phyloP scores from a whole-genome alignment of 2,113 vertebrate genomes.

The Pangasianodon gigas region DNA sequence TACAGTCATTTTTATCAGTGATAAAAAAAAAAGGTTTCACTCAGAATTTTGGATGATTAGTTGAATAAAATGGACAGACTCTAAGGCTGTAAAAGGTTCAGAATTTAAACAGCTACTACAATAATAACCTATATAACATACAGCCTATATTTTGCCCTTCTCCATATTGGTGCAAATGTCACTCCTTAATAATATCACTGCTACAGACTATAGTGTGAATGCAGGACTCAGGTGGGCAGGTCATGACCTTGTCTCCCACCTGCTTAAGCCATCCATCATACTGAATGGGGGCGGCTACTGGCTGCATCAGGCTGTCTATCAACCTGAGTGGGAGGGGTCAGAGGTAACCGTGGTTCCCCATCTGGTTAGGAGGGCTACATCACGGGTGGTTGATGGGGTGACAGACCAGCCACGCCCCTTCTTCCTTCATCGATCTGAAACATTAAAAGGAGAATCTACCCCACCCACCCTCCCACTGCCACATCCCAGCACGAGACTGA shows the following conservation, averaged over 20 bases:
- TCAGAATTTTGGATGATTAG: not conserved
- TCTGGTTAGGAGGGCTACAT: slow-evolving; percentile 65
- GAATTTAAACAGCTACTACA: not conserved
- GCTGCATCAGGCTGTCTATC: slow-evolving; percentile 67
- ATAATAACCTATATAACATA: not conserved
- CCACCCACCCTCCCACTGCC: not conserved
- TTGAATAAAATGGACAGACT: slow-evolving; percentile 10
- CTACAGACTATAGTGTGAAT: slow-evolving; percentile 16
- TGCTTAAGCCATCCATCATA: slow-evolving; percentile 72
- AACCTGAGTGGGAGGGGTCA: slow-evolving; percentile 67
- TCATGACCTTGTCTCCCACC: slow-evolving; percentile 50
- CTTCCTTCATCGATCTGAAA: slow-evolving; percentile 25
- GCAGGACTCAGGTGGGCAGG: slow-evolving; percentile 50
- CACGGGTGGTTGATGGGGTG: slow-evolving; percentile 54
- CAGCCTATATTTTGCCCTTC: not conserved
- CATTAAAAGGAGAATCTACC: slow-evolving; percentile 16
- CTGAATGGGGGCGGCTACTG: slow-evolving; percentile 63
- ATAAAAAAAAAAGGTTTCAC: not conserved
- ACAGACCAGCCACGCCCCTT: slow-evolving; percentile 36
- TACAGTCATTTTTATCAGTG: slow-evolving; percentile 21
- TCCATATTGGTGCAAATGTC: not conserved
- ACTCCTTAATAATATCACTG: slow-evolving; percentile 36
- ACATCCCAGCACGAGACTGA: slow-evolving; percentile 18
- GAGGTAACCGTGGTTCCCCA: slow-evolving; percentile 76
- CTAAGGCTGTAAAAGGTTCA: not conserved